Evolutionary conservation across 2,113 vertebrate genomes (phyloP).

Genomic region (Cepphus grylle): DNA sequence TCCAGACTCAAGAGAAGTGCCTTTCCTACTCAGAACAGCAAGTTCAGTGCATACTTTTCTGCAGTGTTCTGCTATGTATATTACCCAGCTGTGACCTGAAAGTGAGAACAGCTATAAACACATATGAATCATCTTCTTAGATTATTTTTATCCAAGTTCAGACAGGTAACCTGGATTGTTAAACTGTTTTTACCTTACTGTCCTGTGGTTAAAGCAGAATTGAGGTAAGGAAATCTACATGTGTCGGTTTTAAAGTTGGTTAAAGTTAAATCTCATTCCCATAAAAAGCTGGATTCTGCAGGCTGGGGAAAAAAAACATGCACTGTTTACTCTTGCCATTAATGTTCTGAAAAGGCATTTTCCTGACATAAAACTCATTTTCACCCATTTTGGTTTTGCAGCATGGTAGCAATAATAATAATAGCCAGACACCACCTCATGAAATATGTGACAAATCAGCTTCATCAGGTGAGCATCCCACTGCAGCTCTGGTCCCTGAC

Average conservation of each 20-base stretch:
- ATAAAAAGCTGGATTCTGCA: neutral
- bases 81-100: slow-evolving; percentile 29
- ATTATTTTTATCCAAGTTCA: slow-evolving; percentile 37
- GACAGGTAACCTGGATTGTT: slow-evolving; percentile 22
- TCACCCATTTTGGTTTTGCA: neutral
- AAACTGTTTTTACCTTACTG: slow-evolving; percentile 11
- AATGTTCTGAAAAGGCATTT: neutral
- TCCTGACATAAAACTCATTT: neutral
- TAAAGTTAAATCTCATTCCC: neutral
- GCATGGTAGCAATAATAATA: neutral
- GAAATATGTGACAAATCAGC: neutral
- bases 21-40: neutral
- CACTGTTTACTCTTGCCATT: neutral
- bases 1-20: neutral
- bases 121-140: neutral
- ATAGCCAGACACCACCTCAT: neutral
- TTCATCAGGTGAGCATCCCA: neutral
- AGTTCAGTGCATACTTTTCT: neutral
- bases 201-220: neutral
- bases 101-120: slow-evolving; percentile 42
- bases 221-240: neutral
- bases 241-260: neutral
- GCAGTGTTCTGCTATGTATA: neutral
- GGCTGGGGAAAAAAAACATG: neutral
- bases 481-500: neutral